Base-by-base conservation (phyloP, 1,140 invertebrate species). In the Macrotrachela quadricornifera region DNA sequence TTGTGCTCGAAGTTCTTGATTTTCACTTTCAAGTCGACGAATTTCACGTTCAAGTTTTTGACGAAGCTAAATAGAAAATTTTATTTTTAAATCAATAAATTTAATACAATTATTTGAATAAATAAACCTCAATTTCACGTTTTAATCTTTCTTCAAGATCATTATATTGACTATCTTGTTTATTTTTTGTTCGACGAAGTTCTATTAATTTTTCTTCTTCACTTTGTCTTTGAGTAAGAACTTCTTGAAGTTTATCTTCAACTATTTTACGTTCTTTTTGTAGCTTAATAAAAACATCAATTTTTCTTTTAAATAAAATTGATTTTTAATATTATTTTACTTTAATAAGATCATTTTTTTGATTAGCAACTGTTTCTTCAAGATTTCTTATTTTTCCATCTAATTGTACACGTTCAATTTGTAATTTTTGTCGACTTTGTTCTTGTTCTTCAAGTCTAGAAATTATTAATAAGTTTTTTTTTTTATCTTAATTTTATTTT, bases 151-250 rank as follows among this genome's bases (percentile, higher is more conserved):
- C 88, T 64, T 97, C 91, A 0, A 96, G 69, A 64, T 97, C 92
- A 4, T 81, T 80, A 50, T 96, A 88, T n/a, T 84, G 83, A 0
- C 82, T 78, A 72, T 96, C 90, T 62, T 94, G 85, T 65, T 95
- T 96, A 11, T 80, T 78, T 66, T 90, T 94, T 46, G 94, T 70
- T 70, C 97, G 97, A 12, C 79, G 77, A 51, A 95, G 72, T 63
- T 96, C 90, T 65, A 97, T 97, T 0, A 84, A 81, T 66, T 95
- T 95, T 67, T 99, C 92, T 66, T 96, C 91, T 66, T 97, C 91
- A 63, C 96, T 88, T 0, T 84, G 84, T 16, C 96, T 72, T 0
- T 85, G 81, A 63, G 85, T 81, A 1, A 82, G 83, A 8, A 96
- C 69, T 69, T 96, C 88, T 59, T 79, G 80, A 39, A 83, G 76